Percentiles rank a stretch among this genome's conserved stretches.
Evolutionary conservation across 2,888 invertebrate genomes (phyloP).

Genomic region (Melikaiella ostensackeni): DNA sequence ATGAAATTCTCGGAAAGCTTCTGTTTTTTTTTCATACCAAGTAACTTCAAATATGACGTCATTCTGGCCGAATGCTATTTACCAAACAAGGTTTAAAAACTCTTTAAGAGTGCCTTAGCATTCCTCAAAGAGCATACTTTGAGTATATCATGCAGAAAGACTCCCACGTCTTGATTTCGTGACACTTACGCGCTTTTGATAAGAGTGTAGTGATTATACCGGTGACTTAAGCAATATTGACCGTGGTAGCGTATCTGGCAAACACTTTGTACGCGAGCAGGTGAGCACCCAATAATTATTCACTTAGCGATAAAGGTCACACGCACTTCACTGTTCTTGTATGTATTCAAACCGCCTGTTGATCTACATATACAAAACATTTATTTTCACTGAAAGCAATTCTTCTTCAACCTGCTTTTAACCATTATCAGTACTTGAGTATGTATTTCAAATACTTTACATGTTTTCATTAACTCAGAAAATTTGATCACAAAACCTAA

Average conservation of each 20-base stretch:
- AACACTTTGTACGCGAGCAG: conserved; percentile 51
- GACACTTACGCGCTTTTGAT: conserved; percentile 39
- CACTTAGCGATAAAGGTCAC: conserved; percentile 46
- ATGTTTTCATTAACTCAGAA: too few relatives aligned
- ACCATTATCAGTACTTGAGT: neutral
- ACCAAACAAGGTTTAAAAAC: conserved; percentile 26
- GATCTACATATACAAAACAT: conserved; percentile 1
- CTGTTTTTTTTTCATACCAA: neutral
- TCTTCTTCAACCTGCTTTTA: neutral
- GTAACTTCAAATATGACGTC: neutral
- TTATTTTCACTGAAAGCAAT: neutral
- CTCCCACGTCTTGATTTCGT: conserved; percentile 33
- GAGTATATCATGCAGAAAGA: conserved; percentile 15
- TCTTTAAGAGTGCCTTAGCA: neutral
- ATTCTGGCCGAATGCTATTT: neutral
- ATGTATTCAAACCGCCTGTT: neutral
- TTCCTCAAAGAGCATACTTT: conserved; percentile 17
- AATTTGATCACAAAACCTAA: neutral
- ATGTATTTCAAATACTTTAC: neutral
- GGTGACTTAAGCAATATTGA: conserved; percentile 46
- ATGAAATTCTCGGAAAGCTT: neutral
- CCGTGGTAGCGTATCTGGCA: conserved; percentile 48
- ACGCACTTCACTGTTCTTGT: conserved; percentile 5
- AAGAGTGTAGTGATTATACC: conserved; percentile 44
- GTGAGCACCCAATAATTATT: conserved; percentile 53